phyloP scores from a whole-genome alignment of 2,888 invertebrate species.

The Iselma pallidipennis region DNA sequence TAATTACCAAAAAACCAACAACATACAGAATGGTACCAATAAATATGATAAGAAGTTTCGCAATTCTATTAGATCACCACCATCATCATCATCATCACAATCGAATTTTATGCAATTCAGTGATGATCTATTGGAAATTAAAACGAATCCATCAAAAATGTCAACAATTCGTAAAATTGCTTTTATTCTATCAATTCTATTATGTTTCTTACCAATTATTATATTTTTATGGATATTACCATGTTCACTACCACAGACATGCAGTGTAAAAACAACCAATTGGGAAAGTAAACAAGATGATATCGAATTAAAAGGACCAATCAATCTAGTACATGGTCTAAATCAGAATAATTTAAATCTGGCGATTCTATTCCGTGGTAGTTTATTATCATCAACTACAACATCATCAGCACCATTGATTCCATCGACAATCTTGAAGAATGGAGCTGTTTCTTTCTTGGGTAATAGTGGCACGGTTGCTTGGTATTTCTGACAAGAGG shows the following conservation, averaged over 20 bases:
- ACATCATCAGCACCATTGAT: background rate
- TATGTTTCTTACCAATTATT: slow-evolving; percentile 72
- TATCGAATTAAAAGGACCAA: slow-evolving; percentile 70
- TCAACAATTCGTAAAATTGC: slow-evolving; percentile 69
- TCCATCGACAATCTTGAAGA: slow-evolving; percentile 55
- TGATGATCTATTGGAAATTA: slow-evolving; percentile 38
- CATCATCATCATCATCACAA: slow-evolving; percentile 33
- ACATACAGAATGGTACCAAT: slow-evolving; percentile 21
- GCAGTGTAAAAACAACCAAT: slow-evolving; percentile 67
- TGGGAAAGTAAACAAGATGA: slow-evolving; percentile 72
- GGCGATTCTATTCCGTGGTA: slow-evolving; percentile 74
- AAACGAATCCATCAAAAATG: slow-evolving; percentile 57
- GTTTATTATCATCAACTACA: slow-evolving; percentile 62
- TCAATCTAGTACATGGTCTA: slow-evolving; percentile 70
- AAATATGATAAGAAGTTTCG: slow-evolving; percentile 24
- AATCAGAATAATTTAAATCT: slow-evolving; percentile 69
- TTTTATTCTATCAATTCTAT: slow-evolving; percentile 70
- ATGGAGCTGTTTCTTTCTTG: slow-evolving; percentile 61
- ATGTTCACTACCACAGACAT: slow-evolving; percentile 71
- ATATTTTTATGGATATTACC: slow-evolving; percentile 78
- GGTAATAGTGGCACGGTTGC: slow-evolving; percentile 72
- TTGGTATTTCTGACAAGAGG: slow-evolving; percentile 73
- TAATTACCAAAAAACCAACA: slow-evolving; percentile 31
- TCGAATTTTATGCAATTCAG: slow-evolving; percentile 35
- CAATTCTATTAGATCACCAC: no score